These are phyloP conservation scores for Scyliorhinus canicula DNA, from an alignment of 2,797 vertebrate species.

Conservation along the genomic window DNA sequence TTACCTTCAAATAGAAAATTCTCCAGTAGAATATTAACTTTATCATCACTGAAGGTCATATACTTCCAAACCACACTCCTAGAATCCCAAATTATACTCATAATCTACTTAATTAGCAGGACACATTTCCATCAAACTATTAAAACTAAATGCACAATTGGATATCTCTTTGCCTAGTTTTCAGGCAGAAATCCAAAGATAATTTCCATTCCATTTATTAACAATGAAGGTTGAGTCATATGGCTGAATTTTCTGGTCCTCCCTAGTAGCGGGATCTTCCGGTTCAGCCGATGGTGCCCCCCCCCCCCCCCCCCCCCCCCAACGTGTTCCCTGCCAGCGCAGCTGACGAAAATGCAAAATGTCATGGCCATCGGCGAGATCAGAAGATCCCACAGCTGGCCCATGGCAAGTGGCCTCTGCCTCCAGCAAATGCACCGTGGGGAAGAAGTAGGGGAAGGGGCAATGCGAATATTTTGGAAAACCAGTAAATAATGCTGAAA, in stretches of 20 bases:
- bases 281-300: no score
- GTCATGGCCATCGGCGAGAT: no score
- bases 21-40: neutral
- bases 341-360: neutral
- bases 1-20: neutral
- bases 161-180: neutral
- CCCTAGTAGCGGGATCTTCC: no score
- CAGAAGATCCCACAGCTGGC: no score
- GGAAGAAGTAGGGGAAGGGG: no score
- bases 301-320: no score
- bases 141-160: neutral
- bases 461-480: no score
- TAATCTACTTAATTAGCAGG: neutral
- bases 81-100: neutral
- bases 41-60: neutral
- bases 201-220: neutral
- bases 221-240: neutral
- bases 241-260: no score
- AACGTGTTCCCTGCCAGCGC: no score
- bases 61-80: neutral
- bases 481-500: neutral
- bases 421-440: no score
- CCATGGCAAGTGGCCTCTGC: no score
- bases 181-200: neutral
- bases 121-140: neutral